Base-by-base conservation (phyloP, 1,140 invertebrate species). In the Halictus rubicundus region DNA sequence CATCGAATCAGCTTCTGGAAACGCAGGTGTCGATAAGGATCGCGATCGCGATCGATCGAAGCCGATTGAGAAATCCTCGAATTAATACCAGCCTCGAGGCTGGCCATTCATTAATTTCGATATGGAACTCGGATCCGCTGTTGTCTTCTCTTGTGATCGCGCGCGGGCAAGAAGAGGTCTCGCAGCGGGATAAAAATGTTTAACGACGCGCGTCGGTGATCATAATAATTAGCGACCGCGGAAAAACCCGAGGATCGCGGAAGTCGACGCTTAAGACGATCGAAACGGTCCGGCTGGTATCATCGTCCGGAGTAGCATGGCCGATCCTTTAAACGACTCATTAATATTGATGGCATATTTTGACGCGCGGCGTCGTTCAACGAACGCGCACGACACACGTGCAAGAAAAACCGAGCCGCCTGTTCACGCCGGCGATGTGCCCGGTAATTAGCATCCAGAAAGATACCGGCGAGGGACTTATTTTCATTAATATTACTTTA, bases 281-380 rank as follows among this genome's bases (percentile, higher is more conserved):
- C 59, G 59, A 39, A 23, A 23, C 54, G 69, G 59, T 42, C 32
- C 1, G 19, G 19, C 10, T 10, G 59, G 42, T 63, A 63, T 72
- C 39, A 14, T 32, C 23, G 19, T 72, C 59, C 14, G 25, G 25
- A 19, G 54, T 16, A n/a, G 10, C 10, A 12, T 37, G 27, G 49
- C 54, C 54, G 54, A 57, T n/a, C 54, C 54, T 57, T 57, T 57
- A 57, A 57, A n/a, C 16, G 25, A 19, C 39, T 72, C 70, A 49
- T 72, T 72, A 61, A 72, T 72, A 72, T 63, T 49, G 59, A 72
- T 72, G 59, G 23, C 39, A 37, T 60, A 71, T 71, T 59, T 42
- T 42, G 54, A 60, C 54, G 27, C 68, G n/a, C 19, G 9, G 42
- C 42, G 42, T 12, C 19, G 49, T 16, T 14, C 14, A 6, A 10